Conservation (phyloP, 2,888 invertebrate species). For the Leptopterna dolabrata region DNA sequence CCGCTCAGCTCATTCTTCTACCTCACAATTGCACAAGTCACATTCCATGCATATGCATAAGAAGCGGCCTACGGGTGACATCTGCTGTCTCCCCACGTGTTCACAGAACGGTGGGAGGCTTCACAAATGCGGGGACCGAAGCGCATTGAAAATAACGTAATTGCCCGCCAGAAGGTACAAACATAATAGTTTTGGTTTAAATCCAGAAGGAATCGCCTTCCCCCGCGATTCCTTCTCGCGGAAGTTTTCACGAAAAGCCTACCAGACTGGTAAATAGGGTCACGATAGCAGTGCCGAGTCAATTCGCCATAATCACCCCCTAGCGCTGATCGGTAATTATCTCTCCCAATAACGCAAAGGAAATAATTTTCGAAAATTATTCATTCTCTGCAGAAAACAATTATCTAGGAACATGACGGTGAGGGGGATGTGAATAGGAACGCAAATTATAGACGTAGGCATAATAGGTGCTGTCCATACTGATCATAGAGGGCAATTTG, state of each 20-base stretch:
- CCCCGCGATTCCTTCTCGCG: background rate
- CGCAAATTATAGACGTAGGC: background rate
- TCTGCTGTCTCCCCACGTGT: slow-evolving; percentile 22
- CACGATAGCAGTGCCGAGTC: background rate
- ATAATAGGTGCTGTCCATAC: background rate
- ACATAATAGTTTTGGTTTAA: background rate
- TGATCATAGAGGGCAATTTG: too few relatives aligned
- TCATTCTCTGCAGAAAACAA: background rate
- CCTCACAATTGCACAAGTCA: slow-evolving; percentile 16
- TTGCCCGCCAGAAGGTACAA: background rate
- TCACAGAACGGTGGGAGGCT: background rate
- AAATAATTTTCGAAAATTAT: background rate
- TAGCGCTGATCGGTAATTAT: background rate
- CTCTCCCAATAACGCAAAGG: background rate
- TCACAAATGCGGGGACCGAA: background rate
- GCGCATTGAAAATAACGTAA: background rate
- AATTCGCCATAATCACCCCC: background rate
- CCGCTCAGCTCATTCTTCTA: background rate
- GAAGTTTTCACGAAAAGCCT: background rate
- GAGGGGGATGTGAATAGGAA: background rate
- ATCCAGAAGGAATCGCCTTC: background rate
- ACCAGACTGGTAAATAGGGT: background rate
- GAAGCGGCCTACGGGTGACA: slow-evolving; percentile 19
- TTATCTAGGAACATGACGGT: background rate
- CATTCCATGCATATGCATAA: slow-evolving; percentile 21